phyloP scores from a whole-genome alignment of 2,888 invertebrate species.

The Drosophila lutescens region DNA sequence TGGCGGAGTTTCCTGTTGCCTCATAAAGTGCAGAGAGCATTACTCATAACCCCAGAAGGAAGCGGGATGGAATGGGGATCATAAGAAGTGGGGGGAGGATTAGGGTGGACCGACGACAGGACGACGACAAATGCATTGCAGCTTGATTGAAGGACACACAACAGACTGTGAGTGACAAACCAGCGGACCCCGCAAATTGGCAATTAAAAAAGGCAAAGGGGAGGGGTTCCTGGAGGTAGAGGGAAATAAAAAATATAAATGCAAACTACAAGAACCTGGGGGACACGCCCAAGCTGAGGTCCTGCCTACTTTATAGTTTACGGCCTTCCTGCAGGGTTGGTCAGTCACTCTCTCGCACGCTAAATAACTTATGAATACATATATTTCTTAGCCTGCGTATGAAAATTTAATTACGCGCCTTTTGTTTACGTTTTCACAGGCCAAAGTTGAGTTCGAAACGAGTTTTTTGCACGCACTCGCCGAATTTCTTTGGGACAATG shows the following conservation, averaged over 20 bases:
- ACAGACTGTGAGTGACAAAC: constrained; percentile 27
- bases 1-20: constrained; percentile 5
- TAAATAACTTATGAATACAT: constrained; percentile 62
- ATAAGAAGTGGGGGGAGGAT: neutral
- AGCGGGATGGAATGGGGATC: neutral
- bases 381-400: constrained; percentile 58
- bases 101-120: neutral
- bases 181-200: constrained; percentile 50
- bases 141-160: constrained; percentile 57
- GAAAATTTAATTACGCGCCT: constrained; percentile 74
- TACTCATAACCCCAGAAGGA: constrained; percentile 18
- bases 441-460: constrained; percentile 60
- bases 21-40: constrained; percentile 20
- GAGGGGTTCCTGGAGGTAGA: neutral
- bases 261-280: constrained; percentile 15
- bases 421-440: constrained; percentile 76
- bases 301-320: constrained; percentile 17
- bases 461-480: constrained; percentile 58
- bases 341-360: constrained; percentile 39
- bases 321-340: constrained; percentile 34
- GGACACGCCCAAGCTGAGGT: constrained; percentile 36
- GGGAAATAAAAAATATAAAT: constrained; percentile 27
- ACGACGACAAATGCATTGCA: constrained; percentile 50
- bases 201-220: constrained; percentile 62
- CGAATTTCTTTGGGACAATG: neutral